phyloP scores from a whole-genome alignment of 2,888 invertebrate genomes.

The Apamea monoglypha region DNA sequence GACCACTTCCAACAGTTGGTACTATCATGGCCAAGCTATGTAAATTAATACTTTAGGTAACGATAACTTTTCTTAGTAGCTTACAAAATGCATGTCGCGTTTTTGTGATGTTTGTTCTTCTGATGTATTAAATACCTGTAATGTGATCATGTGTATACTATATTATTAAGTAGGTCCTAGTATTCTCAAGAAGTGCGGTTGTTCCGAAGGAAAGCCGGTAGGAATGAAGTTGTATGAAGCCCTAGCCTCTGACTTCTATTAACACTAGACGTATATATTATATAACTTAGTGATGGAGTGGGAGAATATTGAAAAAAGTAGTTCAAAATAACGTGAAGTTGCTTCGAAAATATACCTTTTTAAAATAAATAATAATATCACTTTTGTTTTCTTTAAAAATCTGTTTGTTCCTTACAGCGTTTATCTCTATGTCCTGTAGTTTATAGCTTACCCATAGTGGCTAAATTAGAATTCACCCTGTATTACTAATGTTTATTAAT shows the following conservation, averaged over 20 bases:
- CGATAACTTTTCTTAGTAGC: too few relatives aligned
- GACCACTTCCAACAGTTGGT: neutral
- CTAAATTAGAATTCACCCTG: neutral
- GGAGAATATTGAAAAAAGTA: neutral
- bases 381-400: neutral
- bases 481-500: neutral
- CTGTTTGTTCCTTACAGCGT: neutral
- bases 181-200: neutral
- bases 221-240: neutral
- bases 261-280: neutral
- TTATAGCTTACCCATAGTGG: neutral
- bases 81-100: too few relatives aligned
- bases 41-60: too few relatives aligned
- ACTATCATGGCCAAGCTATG: neutral
- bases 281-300: neutral
- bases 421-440: neutral
- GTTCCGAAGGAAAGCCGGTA: neutral
- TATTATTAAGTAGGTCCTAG: neutral
- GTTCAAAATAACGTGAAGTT: too few relatives aligned
- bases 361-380: neutral
- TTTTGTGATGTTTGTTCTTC: too few relatives aligned
- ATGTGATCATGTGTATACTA: too few relatives aligned
- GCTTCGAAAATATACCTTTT: too few relatives aligned
- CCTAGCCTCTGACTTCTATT: neutral
- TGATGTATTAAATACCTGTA: too few relatives aligned